Evolutionary conservation across 2,113 vertebrate genomes (phyloP), one percentile per base, ranked within the genome.

Genomic region (Leucopsar rothschildi): DNA sequence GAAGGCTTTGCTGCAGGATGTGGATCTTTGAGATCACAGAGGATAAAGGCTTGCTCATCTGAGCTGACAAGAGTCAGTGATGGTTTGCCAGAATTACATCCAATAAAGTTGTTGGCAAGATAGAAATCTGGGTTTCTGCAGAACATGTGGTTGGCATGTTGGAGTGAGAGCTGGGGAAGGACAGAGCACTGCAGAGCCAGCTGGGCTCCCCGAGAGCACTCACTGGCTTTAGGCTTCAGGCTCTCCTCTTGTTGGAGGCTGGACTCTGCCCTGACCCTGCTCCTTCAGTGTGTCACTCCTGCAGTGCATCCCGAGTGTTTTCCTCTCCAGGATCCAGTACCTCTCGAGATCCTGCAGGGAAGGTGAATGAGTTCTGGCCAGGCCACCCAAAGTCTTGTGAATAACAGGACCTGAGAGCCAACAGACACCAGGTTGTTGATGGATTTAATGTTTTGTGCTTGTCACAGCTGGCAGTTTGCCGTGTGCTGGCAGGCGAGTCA

Each of bases 71-170:
- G 53, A 89, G 11, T 55, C 63, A 50, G 0, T 49, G 44, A 20
- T 75, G 50, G 76, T 57, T 93, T 94, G 88, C 92, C 90, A 94
- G 47, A 71, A 63, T 39, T 87, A 69, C 0, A 2, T 57, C n/a
- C 44, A 61, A 8, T 69, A 55, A 84, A 64, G 61, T 14, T 87
- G 86, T 71, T 2, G 21, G 49, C 1, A 8, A 47, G 81, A 68
- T 83, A 59, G 92, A 70, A 70, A 92, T 92, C 84, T 73, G 15
- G n/a, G 55, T 90, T 96, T 94, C 89, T 90, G 70, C 42, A 33
- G 39, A 44, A 37, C 63, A 12, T 3, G 81, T 80, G 90, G 72
- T 27, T 92, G 88, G 52, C 4, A 0, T 35, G 72, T 68, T 65
- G 93, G 75, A 63, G 82, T 0, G 0, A 77, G 78, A 3, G 33